Conservation (phyloP, 2,888 invertebrate species). For the Callinectes sapidus region DNA sequence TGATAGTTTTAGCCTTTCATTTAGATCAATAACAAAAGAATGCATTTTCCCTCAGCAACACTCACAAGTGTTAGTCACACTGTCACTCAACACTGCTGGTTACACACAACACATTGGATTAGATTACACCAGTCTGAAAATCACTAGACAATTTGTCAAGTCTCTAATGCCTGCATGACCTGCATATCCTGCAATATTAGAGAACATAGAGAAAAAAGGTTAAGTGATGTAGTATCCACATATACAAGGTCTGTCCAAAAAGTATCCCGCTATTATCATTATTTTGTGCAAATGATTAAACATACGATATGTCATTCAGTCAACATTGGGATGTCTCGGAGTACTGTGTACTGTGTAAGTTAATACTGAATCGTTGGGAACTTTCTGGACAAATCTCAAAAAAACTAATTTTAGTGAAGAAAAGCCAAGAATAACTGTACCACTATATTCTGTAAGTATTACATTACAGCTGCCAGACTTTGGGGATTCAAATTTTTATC, state of each 20-base stretch:
- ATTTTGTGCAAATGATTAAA: too few species aligned
- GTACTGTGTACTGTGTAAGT: background rate
- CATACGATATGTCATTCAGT: too few species aligned
- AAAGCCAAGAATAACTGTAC: background rate
- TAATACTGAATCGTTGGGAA: background rate
- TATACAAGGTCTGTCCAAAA: background rate
- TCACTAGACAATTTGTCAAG: too few species aligned
- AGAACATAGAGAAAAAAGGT: background rate
- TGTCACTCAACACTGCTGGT: background rate
- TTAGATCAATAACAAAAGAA: background rate
- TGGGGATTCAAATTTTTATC: background rate
- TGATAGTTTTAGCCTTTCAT: background rate
- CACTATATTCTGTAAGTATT: background rate
- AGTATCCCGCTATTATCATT: too few species aligned
- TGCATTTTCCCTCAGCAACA: background rate
- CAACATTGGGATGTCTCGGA: too few species aligned
- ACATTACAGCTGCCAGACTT: background rate
- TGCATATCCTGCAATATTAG: background rate
- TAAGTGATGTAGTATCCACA: background rate
- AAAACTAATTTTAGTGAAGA: background rate
- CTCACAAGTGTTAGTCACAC: background rate
- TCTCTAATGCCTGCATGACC: background rate
- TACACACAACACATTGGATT: background rate
- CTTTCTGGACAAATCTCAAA: too few species aligned
- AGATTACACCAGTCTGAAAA: too few species aligned